Conservation (phyloP, 2,797 vertebrate genomes). For the Pterois miles region DNA sequence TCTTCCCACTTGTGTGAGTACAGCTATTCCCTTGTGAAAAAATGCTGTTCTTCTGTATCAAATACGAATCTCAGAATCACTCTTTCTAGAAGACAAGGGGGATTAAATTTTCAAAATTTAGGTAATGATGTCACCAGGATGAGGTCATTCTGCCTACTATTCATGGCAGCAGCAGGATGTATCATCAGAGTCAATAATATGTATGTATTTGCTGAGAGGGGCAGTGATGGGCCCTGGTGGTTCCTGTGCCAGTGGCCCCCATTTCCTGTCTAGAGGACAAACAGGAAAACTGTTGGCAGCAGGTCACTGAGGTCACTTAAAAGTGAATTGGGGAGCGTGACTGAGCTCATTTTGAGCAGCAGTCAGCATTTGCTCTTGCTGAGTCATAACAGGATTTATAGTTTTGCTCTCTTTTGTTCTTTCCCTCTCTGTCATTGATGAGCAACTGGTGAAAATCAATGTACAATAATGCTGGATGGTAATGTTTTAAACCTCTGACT, state of each 20-base stretch:
- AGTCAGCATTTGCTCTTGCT: slow-evolving; percentile 62
- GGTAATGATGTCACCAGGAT: slow-evolving; percentile 31
- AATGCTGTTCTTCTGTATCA: background rate
- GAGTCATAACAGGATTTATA: slow-evolving; percentile 34
- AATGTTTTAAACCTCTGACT: background rate
- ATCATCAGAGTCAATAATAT: slow-evolving; percentile 26
- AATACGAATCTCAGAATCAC: background rate
- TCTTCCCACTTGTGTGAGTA: background rate
- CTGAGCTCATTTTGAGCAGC: slow-evolving; percentile 35
- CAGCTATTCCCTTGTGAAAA: slow-evolving; percentile 1
- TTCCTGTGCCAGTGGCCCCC: slow-evolving; percentile 55
- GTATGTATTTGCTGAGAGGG: slow-evolving; percentile 43
- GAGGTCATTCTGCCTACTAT: slow-evolving; percentile 32
- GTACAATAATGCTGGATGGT: background rate
- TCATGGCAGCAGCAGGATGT: slow-evolving; percentile 23
- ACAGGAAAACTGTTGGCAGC: slow-evolving; percentile 64
- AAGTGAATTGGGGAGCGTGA: slow-evolving; percentile 35
- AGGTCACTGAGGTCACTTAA: slow-evolving; percentile 30
- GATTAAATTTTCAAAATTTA: background rate
- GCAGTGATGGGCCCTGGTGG: background rate
- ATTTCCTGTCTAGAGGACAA: slow-evolving; percentile 57
- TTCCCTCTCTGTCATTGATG: background rate
- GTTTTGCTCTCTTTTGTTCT: background rate
- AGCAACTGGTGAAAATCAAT: background rate
- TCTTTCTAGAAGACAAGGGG: background rate